A percentile compares a stretch with the other conserved stretches of the same genome.
These are phyloP conservation scores for Paracanthobrama guichenoti DNA, from an alignment of 2,113 vertebrate genomes.

Conservation along the genomic window DNA sequence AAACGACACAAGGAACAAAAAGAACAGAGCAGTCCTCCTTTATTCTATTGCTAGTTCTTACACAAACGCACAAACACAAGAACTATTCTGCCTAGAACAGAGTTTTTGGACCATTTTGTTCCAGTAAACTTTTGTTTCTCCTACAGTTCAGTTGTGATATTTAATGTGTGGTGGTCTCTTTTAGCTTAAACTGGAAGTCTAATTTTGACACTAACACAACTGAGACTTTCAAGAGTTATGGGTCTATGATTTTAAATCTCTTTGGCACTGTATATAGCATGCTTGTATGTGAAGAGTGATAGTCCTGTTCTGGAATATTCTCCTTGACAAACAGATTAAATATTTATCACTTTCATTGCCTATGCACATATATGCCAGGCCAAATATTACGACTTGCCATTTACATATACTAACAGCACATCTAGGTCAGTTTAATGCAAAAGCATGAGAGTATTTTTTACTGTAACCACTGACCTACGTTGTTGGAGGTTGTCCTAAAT, in stretches of 20 bases:
- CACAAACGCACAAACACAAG: slow-evolving; percentile 10
- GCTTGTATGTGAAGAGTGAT: not conserved
- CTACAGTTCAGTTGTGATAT: not conserved
- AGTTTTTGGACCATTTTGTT: not conserved
- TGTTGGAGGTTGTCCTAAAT: not conserved
- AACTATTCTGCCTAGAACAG: not conserved
- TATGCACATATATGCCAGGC: not conserved
- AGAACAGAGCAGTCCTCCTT: slow-evolving; percentile 37
- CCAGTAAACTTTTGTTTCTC: not conserved
- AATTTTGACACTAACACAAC: not conserved
- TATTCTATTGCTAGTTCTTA: slow-evolving; percentile 17
- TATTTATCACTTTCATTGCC: slow-evolving; percentile 20
- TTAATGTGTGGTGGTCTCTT: not conserved
- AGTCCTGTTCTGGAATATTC: slow-evolving; percentile 26
- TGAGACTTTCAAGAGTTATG: not conserved
- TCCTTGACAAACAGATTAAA: slow-evolving; percentile 43
- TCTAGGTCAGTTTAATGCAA: slow-evolving; percentile 16
- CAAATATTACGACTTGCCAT: not conserved
- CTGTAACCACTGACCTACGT: slow-evolving; percentile 30
- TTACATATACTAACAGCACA: not conserved
- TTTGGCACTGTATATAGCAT: slow-evolving; percentile 1
- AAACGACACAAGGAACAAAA: slow-evolving; percentile 47
- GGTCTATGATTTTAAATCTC: slow-evolving; percentile 25
- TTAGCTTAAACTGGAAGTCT: not conserved
- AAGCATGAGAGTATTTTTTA: not conserved